Conservation (phyloP, 2,797 vertebrate species). For the Coregonus suidteri region DNA sequence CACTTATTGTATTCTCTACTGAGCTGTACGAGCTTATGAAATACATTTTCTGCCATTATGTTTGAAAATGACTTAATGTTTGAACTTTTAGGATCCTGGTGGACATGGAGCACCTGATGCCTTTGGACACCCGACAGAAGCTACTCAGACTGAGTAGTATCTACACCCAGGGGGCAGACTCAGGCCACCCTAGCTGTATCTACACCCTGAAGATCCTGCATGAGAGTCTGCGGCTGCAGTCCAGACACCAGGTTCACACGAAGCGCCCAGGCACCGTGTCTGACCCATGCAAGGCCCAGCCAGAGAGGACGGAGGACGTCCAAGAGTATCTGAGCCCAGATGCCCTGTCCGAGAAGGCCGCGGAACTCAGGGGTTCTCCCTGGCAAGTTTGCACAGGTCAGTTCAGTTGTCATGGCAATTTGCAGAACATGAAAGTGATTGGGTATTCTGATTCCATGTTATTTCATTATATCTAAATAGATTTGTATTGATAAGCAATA, state of each 20-base stretch:
- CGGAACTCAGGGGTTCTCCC: conserved; percentile 80
- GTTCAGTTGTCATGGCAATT: neutral
- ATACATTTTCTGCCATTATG: neutral
- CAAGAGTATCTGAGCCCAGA: conserved; percentile 59
- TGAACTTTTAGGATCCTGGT: conserved; percentile 78
- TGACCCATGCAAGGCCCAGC: conserved; percentile 5
- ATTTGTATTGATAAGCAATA: neutral
- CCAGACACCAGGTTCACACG: conserved; percentile 37
- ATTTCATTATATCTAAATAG: neutral
- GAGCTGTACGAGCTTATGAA: neutral
- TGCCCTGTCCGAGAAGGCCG: conserved; percentile 74
- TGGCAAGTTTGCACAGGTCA: conserved; percentile 87
- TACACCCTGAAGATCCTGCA: conserved; percentile 90
- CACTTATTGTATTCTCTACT: neutral
- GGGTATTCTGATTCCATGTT: neutral
- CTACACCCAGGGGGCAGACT: conserved; percentile 81
- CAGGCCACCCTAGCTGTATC: conserved; percentile 68
- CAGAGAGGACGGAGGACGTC: conserved; percentile 53
- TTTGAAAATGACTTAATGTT: conserved; percentile 29
- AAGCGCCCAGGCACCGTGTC: conserved; percentile 18
- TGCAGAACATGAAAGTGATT: neutral
- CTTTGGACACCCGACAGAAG: conserved; percentile 80
- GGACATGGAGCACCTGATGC: conserved; percentile 85
- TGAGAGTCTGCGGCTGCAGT: conserved; percentile 64
- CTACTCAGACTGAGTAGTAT: conserved; percentile 87